Evolutionary conservation across 2,888 invertebrate species (phyloP), one percentile per base, ranked within the genome.

Genomic region (Leucophora obtusa): DNA sequence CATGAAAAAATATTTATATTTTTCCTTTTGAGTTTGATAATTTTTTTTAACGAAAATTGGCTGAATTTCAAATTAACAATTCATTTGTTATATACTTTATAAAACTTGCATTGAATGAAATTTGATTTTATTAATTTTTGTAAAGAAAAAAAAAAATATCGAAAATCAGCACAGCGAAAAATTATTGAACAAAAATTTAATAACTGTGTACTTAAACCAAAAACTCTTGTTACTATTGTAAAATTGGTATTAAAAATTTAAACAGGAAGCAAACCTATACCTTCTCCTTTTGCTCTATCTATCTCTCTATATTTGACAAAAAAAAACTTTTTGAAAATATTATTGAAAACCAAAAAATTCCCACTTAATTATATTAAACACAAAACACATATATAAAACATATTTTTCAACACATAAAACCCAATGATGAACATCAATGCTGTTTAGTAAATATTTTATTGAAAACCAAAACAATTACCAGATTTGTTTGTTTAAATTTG

Each of bases 121-220:
- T 58, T 59, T 58, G 7, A 38, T 35, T 17, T 56, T 56, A 38
- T 21, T 56, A 50, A 43, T 80, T 60, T 75, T 71, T 74, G 59
- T 78, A 70, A 74, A 59, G 54, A 75, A 81, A 68, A 62, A 71
- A 62, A 47, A 75, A 62, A 47, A 65, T 58, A 75, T 28, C 88
- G 88, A 87, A 86, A 85, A 87, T 84, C 83, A 87, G 86, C 87
- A 85, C 89, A 88, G 87, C 87, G 87, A 88, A 88, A 84, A 82
- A 74, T 68, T 71, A 78, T 78, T 83, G 50, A 76, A 83, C 24
- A 77, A 54, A 56, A 72, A 80, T 76, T 56, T 53, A 73, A 62
- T 70, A 78, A 83, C 83, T 81, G 82, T 82, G 79, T 83, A 79
- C 79, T 82, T 79, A 82, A 78, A 82, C 63, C 63, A 43, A 69